These are phyloP conservation scores for Bos indicus DNA, from an alignment of 2,113 vertebrate species.

Conservation along the genomic window DNA sequence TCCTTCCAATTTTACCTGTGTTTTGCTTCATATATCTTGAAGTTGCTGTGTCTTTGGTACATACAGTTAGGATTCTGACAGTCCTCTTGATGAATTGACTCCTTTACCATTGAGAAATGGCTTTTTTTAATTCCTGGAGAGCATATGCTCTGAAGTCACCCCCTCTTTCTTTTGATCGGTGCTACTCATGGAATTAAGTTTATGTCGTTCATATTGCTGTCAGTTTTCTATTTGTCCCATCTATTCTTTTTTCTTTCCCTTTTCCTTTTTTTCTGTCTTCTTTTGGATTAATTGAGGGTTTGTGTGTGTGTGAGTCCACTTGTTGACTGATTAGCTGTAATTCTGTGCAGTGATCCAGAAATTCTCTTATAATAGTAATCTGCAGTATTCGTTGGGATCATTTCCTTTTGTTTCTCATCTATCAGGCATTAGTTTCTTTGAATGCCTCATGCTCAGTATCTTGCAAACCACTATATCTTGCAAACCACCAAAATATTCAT, in stretches of 20 bases:
- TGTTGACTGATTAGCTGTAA: background rate
- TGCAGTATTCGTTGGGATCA: background rate
- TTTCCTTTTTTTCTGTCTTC: background rate
- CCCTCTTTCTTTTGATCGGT: background rate
- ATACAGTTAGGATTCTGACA: background rate
- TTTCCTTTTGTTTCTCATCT: background rate
- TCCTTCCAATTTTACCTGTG: background rate
- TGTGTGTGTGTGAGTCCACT: background rate
- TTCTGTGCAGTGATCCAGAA: background rate
- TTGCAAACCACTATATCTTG: background rate
- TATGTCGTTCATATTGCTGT: background rate
- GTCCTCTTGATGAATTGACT: background rate
- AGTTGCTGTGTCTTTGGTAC: background rate
- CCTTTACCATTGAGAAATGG: background rate
- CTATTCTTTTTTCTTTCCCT: background rate
- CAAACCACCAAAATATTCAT: too few relatives aligned
- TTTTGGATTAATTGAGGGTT: background rate
- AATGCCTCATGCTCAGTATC: background rate
- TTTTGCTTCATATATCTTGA: background rate
- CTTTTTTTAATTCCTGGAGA: background rate
- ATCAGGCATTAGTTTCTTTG: background rate
- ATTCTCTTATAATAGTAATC: background rate
- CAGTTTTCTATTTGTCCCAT: background rate
- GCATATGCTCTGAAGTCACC: background rate
- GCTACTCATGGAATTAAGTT: background rate